Conservation (phyloP, 2,113 vertebrate species). For the Charadrius vociferus region DNA sequence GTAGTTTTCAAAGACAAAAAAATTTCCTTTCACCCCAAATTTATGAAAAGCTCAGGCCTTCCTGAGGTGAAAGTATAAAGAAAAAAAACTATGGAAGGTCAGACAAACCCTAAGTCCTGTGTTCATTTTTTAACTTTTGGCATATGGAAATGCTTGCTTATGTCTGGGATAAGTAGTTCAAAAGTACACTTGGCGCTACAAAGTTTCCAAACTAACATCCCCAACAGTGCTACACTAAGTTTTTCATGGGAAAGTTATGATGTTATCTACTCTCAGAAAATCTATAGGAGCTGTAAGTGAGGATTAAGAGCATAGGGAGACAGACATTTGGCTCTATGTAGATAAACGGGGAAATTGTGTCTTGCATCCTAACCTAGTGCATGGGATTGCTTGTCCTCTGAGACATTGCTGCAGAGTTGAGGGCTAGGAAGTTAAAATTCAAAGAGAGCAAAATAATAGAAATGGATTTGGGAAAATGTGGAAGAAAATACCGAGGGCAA, state of each 20-base stretch:
- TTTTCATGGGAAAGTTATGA: not conserved
- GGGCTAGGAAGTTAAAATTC: not conserved
- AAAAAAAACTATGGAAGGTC: not conserved
- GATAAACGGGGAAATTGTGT: not conserved
- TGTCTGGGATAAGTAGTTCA: not conserved
- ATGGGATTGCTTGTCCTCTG: not conserved
- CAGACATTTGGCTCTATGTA: fast-evolving
- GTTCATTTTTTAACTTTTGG: not conserved
- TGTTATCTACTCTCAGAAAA: not conserved
- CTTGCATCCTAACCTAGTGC: not conserved
- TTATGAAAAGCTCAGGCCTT: not conserved
- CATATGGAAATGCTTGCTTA: not conserved
- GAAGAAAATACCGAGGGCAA: not conserved
- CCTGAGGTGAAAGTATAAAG: not conserved
- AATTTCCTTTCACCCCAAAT: not conserved
- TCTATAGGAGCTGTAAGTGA: not conserved
- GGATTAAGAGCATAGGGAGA: not conserved
- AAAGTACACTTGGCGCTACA: not conserved
- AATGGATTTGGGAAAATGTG: not conserved
- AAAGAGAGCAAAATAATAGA: not conserved
- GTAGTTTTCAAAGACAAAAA: not conserved
- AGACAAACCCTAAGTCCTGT: not conserved
- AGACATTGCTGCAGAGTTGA: not conserved
- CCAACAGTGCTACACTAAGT: not conserved
- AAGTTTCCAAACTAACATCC: fast-evolving